These are phyloP conservation scores for Melanotaenia maccullochi DNA, from an alignment of 2,797 vertebrate species.

Conservation along the genomic window DNA sequence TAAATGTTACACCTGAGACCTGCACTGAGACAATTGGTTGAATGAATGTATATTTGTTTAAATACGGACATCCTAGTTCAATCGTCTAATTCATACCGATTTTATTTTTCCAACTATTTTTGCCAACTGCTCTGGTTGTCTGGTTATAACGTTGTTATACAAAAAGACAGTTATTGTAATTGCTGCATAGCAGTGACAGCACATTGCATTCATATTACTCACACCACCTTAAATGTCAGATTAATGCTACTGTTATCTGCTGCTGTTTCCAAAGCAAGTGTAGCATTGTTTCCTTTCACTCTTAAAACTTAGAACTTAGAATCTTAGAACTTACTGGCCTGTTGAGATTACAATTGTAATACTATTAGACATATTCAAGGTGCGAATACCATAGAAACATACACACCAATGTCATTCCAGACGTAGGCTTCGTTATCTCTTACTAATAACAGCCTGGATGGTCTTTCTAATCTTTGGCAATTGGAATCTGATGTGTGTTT, in stretches of 20 bases:
- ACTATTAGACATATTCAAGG: too few species aligned
- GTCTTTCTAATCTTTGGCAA: background rate
- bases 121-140: constrained; percentile 5
- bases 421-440: too few species aligned
- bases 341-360: background rate
- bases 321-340: constrained; percentile 23
- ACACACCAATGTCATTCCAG: too few species aligned
- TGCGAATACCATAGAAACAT: too few species aligned
- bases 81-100: background rate
- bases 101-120: background rate
- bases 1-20: background rate
- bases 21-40: background rate
- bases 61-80: background rate
- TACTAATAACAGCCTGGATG: background rate
- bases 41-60: background rate
- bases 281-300: constrained; percentile 5
- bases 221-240: constrained; percentile 20
- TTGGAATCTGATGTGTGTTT: background rate
- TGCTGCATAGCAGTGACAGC: background rate
- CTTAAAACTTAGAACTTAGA: too few species aligned
- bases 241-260: constrained; percentile 13
- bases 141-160: background rate
- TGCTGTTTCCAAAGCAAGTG: constrained; percentile 10
- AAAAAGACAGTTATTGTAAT: constrained; percentile 2
- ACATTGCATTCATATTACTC: background rate